Base-by-base conservation (phyloP, 2,113 vertebrate species). In the Vicugna pacos region DNA sequence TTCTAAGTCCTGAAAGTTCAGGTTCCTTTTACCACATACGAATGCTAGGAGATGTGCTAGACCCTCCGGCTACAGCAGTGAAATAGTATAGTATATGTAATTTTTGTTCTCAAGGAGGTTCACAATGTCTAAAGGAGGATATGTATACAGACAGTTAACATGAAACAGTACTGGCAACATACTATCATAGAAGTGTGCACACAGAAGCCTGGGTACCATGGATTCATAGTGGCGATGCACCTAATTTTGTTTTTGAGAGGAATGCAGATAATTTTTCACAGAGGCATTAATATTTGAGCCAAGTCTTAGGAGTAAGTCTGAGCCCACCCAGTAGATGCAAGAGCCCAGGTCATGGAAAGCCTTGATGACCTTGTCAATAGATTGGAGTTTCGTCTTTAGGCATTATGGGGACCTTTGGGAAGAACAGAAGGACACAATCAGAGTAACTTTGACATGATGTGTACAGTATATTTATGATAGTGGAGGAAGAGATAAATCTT, bases 371-470 rank as follows among this genome's bases (percentile, higher is more conserved):
- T 94, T 92, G 82, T 84, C 86, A 72, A 38, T n/a, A 67, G 54
- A 92, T 77, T 96, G 17, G 42, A 62, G 86, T 97, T 92, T 89
- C 77, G 82, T 73, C 62, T 91, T 94, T 87, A 90, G 64, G 20
- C 15, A 50, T 84, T 89, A 46, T 93, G 64, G 82, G 32, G 50
- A 95, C n/a, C 54, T 93, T 5, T 60, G n/a, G 62, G 50, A 52
- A 67, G 35, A 77, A 80, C 38, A 91, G 60, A 94, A 77, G 48
- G n/a, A 79, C 52, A 46, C 28, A 73, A 50, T 69, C 67, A 52
- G 89, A 95, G 69, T 92, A 96, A 90, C 70, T 96, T 77, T 73
- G 50, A 89, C n/a, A 60, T 70, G 52, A 52, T 77, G 1, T 86
- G 5, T 83, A 62, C 54, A 87, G 20, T 79, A 6, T 92, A 87